These are phyloP conservation scores for Tenualosa thibaudeaui DNA, from an alignment of 2,797 vertebrate species.

Conservation along the genomic window DNA sequence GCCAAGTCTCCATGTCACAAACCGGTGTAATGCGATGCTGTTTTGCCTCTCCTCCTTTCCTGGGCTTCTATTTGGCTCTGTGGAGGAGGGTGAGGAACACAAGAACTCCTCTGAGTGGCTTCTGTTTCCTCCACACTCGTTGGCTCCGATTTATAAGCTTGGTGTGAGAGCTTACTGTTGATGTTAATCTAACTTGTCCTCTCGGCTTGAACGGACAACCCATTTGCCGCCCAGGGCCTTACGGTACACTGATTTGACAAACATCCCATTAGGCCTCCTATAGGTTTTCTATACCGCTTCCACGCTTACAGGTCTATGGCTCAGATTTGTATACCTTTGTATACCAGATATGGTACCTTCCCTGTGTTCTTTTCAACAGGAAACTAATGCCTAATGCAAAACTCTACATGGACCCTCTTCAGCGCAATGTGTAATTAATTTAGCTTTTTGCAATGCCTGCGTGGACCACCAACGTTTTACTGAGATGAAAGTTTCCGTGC, in stretches of 20 bases:
- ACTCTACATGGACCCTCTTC: background rate
- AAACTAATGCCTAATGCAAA: background rate
- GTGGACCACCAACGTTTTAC: constrained; percentile 5
- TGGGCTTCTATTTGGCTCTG: background rate
- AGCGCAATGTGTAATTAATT: background rate
- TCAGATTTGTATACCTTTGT: background rate
- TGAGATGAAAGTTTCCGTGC: constrained; percentile 13
- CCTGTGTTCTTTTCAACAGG: constrained; percentile 5
- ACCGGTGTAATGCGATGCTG: background rate
- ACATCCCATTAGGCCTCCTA: constrained; percentile 12
- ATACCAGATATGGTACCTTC: background rate
- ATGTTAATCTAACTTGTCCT: constrained; percentile 19
- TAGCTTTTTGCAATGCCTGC: background rate
- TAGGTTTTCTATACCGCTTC: constrained; percentile 13
- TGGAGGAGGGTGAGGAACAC: background rate
- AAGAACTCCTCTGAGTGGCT: background rate
- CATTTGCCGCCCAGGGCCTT: background rate
- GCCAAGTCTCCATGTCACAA: background rate
- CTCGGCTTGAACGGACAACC: constrained; percentile 7
- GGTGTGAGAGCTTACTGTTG: background rate
- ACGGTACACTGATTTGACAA: constrained; percentile 20
- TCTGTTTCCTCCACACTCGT: background rate
- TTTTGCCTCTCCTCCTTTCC: background rate
- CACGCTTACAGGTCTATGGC: background rate
- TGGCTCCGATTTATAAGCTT: background rate